Percentiles rank a stretch among this genome's conserved stretches.
phyloP scores from a whole-genome alignment of 2,797 vertebrate species.

The Melanogrammus aeglefinus region DNA sequence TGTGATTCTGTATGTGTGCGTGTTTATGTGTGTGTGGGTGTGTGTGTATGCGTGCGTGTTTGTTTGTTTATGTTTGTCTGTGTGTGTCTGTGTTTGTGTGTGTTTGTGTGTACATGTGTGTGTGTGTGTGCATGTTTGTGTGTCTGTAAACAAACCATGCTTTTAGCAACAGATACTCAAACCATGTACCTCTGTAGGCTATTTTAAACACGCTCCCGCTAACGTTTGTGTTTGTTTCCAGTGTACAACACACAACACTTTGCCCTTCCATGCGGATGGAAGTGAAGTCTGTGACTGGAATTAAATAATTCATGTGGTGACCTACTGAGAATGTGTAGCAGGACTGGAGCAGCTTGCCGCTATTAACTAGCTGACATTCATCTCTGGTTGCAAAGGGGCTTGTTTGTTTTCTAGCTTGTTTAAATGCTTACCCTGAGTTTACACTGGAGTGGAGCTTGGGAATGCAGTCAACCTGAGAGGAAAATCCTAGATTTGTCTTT shows the following conservation, averaged over 20 bases:
- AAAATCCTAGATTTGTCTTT: neutral
- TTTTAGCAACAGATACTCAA: no score
- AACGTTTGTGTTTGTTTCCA: slow-evolving; percentile 8
- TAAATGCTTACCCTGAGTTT: neutral
- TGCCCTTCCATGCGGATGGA: slow-evolving; percentile 7
- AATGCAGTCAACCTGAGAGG: neutral
- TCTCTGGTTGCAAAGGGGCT: neutral
- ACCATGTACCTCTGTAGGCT: no score
- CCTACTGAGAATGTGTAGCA: slow-evolving; percentile 47
- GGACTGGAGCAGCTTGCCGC: slow-evolving; percentile 7
- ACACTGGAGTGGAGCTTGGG: neutral
- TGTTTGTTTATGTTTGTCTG: slow-evolving; percentile 6
- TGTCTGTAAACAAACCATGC: no score
- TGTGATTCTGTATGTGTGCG: neutral
- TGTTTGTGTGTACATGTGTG: neutral
- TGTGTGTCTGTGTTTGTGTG: neutral
- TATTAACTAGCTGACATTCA: neutral
- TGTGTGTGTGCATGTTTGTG: neutral
- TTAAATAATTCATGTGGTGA: slow-evolving; percentile 61
- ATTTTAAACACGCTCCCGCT: no score
- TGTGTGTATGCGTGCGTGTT: no score
- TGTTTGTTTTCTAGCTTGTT: neutral
- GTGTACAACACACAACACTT: slow-evolving; percentile 1
- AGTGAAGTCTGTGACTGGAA: slow-evolving; percentile 36
- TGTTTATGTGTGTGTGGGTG: no score